Evolutionary conservation across 2,888 invertebrate species (phyloP).

Genomic region (Lasioglossum oenotherae): DNA sequence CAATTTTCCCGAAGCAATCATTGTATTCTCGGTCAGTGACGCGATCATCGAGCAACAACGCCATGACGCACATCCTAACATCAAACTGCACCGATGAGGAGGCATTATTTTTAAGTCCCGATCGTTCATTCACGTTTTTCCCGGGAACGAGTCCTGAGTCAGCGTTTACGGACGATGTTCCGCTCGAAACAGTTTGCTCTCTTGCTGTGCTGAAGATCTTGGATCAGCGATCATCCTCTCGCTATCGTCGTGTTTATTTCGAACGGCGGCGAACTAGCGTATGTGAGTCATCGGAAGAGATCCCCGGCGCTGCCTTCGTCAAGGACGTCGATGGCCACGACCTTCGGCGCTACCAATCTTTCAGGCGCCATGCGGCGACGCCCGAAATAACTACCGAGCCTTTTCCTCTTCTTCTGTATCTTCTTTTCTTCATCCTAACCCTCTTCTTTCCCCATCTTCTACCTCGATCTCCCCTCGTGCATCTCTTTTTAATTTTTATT

Average conservation of each 20-base stretch:
- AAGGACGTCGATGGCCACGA: conserved; percentile 56
- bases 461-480: neutral
- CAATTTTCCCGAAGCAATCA: conserved; percentile 4
- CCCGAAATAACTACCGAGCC: conserved; percentile 16
- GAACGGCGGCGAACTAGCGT: conserved; percentile 27
- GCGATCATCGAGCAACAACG: conserved; percentile 41
- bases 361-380: conserved; percentile 45
- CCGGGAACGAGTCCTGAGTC: conserved; percentile 68
- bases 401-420: neutral
- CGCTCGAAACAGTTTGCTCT: conserved; percentile 20
- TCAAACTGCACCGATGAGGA: conserved; percentile 20
- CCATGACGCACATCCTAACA: conserved; percentile 60
- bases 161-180: conserved; percentile 64
- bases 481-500: neutral
- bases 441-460: neutral
- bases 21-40: conserved; percentile 65
- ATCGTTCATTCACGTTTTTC: conserved; percentile 74
- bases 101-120: conserved; percentile 71
- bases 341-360: conserved; percentile 58
- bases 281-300: conserved; percentile 64
- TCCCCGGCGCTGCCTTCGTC: conserved; percentile 48
- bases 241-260: conserved; percentile 56
- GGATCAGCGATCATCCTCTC: neutral
- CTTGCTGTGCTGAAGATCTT: conserved; percentile 29
- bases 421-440: neutral